A percentile compares a stretch with the other conserved stretches of the same genome.
phyloP scores from a whole-genome alignment of 1,140 invertebrate genomes.

The Hestina assimilis region DNA sequence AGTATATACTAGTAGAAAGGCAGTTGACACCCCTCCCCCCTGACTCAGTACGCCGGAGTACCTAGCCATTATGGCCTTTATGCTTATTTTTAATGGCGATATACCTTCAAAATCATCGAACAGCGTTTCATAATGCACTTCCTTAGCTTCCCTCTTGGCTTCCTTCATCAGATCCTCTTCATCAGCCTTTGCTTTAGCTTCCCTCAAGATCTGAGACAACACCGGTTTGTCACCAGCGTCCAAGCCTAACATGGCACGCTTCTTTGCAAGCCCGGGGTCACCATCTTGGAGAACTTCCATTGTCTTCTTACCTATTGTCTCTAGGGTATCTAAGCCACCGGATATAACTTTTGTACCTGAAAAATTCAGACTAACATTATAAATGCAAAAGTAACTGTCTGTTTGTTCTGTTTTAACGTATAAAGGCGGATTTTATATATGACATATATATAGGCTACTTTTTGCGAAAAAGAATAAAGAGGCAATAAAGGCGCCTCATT shows the following conservation, averaged over 20 bases:
- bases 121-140: constrained; percentile 88
- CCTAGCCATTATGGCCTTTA: no score
- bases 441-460: no score
- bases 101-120: constrained; percentile 93
- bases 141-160: constrained; percentile 80
- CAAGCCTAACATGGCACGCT: constrained; percentile 85
- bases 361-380: background rate
- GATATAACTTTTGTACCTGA: constrained; percentile 84
- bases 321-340: constrained; percentile 92
- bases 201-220: constrained; percentile 84
- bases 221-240: constrained; percentile 79
- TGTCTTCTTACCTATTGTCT: constrained; percentile 95
- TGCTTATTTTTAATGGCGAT: background rate
- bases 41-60: no score
- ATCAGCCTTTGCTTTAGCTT: constrained; percentile 90
- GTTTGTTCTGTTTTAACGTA: no score
- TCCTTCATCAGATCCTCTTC: constrained; percentile 82
- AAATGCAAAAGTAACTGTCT: background rate
- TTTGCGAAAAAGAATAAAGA: no score
- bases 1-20: no score
- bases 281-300: constrained; percentile 95
- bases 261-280: constrained; percentile 91
- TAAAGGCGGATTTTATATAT: no score
- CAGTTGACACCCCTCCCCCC: no score
- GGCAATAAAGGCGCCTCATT: no score